Percentiles rank a stretch among this genome's conserved stretches.
Evolutionary conservation across 2,888 invertebrate genomes (phyloP).

Genomic region (Petrophora chlorosata): DNA sequence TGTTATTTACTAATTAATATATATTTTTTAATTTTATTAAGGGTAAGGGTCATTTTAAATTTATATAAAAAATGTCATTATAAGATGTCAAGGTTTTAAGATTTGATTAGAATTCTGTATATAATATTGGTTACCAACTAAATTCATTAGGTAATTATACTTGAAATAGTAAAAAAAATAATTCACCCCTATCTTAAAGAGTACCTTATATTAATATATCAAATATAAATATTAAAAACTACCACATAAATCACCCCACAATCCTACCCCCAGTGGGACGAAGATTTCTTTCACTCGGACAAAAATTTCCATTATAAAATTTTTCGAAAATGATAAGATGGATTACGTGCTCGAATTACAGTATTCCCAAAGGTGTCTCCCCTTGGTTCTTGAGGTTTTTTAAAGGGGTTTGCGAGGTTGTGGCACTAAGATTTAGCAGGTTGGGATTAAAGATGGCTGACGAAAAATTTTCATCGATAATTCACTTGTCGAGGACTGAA

Average conservation of each 20-base stretch:
- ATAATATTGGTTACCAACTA: too few relatives aligned
- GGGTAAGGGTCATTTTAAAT: too few relatives aligned
- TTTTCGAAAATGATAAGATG: constrained; percentile 76
- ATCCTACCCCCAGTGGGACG: constrained; percentile 51
- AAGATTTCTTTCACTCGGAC: constrained; percentile 64
- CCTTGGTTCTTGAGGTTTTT: constrained; percentile 48
- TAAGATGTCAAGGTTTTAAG: too few relatives aligned
- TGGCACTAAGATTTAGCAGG: constrained; percentile 8
- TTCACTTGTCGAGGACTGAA: too few relatives aligned
- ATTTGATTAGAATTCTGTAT: too few relatives aligned
- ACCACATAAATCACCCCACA: constrained; percentile 40
- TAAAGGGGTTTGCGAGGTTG: constrained; percentile 10
- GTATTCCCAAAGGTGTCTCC: constrained; percentile 60
- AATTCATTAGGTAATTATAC: too few relatives aligned
- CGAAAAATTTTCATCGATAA: not conserved
- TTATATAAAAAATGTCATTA: too few relatives aligned
- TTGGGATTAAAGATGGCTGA: constrained; percentile 14
- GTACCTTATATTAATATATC: too few relatives aligned
- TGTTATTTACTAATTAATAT: too few relatives aligned
- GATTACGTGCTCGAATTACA: constrained; percentile 76
- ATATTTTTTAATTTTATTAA: too few relatives aligned
- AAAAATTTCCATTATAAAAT: constrained; percentile 74
- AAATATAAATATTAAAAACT: constrained; percentile 7
- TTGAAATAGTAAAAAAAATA: too few relatives aligned
- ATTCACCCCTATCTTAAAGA: too few relatives aligned